Conservation (phyloP, 2,113 vertebrate genomes). For the Mugil cephalus region DNA sequence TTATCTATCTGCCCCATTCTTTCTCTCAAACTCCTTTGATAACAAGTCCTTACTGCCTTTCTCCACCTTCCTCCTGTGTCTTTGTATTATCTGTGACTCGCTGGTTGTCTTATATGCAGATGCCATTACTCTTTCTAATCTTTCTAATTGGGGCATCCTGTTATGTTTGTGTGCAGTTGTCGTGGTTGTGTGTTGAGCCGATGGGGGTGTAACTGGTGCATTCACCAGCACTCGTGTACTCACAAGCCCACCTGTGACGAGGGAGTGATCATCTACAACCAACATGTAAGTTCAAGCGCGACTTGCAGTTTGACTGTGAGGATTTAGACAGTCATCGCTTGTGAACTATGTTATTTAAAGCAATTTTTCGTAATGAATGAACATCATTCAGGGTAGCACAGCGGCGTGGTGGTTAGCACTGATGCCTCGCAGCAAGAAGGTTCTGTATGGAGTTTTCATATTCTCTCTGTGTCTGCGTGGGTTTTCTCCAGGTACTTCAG, state of each 20-base stretch:
- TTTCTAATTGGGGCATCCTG: not conserved
- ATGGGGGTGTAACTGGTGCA: slow-evolving; percentile 98
- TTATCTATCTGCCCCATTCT: not conserved
- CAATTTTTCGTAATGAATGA: too few species aligned
- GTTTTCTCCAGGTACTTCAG: too few species aligned
- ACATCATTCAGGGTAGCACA: too few species aligned
- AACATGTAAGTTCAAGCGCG: slow-evolving; percentile 84
- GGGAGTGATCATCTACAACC: slow-evolving; percentile 92
- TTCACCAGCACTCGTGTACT: slow-evolving; percentile 93
- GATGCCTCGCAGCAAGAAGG: too few species aligned
- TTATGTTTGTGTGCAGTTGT: slow-evolving; percentile 83
- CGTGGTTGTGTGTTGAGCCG: slow-evolving; percentile 92
- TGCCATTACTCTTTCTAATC: not conserved
- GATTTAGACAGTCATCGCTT: too few species aligned
- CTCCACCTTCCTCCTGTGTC: not conserved
- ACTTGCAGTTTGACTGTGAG: too few species aligned
- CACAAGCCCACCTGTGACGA: slow-evolving; percentile 91
- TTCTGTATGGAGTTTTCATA: too few species aligned
- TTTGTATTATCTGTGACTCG: not conserved
- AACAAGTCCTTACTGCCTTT: not conserved
- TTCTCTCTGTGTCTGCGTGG: too few species aligned
- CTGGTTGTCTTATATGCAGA: not conserved
- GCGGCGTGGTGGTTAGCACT: too few species aligned
- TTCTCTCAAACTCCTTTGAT: not conserved
- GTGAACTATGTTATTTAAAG: too few species aligned